Conservation (phyloP, 2,797 vertebrate species). For the Poeciliopsis presidionis region DNA sequence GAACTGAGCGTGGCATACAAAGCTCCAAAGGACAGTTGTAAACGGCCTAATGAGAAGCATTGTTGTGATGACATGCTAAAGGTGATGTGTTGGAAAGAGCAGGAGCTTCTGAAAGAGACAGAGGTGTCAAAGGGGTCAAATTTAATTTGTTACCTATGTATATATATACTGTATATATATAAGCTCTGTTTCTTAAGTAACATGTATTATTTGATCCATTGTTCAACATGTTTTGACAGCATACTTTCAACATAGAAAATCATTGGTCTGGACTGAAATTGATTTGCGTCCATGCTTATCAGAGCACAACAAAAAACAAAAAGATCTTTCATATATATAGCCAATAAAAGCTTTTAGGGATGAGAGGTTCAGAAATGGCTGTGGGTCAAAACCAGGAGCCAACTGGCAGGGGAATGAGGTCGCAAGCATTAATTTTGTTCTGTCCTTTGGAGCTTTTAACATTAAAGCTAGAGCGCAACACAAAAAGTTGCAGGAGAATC, state of each 20-base stretch:
- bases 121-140: too few relatives aligned
- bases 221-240: slow-evolving; percentile 53
- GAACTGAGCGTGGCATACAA: too few relatives aligned
- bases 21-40: too few relatives aligned
- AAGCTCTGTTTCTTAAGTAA: slow-evolving; percentile 12
- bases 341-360: slow-evolving; percentile 40
- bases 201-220: slow-evolving; percentile 34
- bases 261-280: slow-evolving; percentile 63
- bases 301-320: slow-evolving; percentile 39
- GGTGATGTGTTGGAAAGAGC: too few relatives aligned
- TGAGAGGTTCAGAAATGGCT: slow-evolving; percentile 57
- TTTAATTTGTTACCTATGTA: too few relatives aligned
- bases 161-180: too few relatives aligned
- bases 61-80: too few relatives aligned
- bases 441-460: slow-evolving; percentile 65
- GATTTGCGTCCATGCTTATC: slow-evolving; percentile 73
- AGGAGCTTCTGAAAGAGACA: too few relatives aligned
- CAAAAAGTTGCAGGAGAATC: slow-evolving; percentile 55
- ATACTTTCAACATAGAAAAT: slow-evolving; percentile 58
- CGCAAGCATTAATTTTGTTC: slow-evolving; percentile 55
- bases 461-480: slow-evolving; percentile 57
- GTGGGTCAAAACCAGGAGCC: slow-evolving; percentile 52
- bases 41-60: too few relatives aligned
- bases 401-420: slow-evolving; percentile 60
- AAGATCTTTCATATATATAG: slow-evolving; percentile 56